A percentile compares a stretch with the other conserved stretches of the same genome.
Conservation (phyloP, 2,113 vertebrate species). For the Clupea harengus region DNA sequence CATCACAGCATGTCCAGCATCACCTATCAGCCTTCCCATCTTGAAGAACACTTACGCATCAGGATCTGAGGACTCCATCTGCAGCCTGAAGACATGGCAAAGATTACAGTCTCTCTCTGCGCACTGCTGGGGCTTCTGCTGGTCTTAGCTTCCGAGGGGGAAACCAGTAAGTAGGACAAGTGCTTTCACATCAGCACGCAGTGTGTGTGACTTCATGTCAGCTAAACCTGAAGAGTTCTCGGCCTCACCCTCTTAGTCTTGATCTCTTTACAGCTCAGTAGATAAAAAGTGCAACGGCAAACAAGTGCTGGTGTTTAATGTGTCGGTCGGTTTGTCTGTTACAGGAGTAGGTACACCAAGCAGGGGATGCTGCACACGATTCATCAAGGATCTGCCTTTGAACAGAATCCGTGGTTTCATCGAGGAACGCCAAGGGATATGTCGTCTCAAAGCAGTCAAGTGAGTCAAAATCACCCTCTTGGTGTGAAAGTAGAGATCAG, state of each 20-base stretch:
- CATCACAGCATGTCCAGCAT: neutral
- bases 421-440: constrained; percentile 35
- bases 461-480: constrained; percentile 37
- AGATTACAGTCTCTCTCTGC: constrained; percentile 33
- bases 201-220: neutral
- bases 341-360: constrained; percentile 33
- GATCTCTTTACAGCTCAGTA: neutral
- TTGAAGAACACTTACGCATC: neutral
- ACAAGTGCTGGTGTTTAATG: neutral
- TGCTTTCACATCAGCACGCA: constrained; percentile 10
- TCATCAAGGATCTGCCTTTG: neutral
- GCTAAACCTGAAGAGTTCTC: neutral
- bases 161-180: constrained; percentile 57
- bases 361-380: constrained; percentile 54
- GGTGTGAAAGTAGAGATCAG: neutral
- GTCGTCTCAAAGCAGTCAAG: constrained; percentile 57
- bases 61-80: neutral
- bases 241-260: neutral
- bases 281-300: neutral
- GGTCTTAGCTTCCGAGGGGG: constrained; percentile 39
- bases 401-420: constrained; percentile 33
- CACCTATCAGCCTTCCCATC: neutral
- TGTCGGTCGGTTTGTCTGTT: neutral
- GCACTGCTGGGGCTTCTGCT: constrained; percentile 42
- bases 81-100: constrained; percentile 45